Evolutionary conservation across 2,888 invertebrate species (phyloP), one percentile per base, ranked within the genome.

Genomic region (Eupithecia subfuscata): DNA sequence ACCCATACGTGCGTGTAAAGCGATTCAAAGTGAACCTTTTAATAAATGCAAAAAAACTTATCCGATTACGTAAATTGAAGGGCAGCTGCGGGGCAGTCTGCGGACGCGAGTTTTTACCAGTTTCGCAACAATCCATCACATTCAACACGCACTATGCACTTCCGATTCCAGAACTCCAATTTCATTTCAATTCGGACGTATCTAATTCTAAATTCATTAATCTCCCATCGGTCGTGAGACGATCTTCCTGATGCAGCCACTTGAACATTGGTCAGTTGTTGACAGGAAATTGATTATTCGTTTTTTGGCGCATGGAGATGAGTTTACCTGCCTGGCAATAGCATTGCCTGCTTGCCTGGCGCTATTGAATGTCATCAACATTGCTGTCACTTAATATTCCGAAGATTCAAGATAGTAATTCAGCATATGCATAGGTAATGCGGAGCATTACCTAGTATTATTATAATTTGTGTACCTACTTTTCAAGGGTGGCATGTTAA

Each of bases 191-290:
- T 91, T 92, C 90, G 91, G 91, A 92, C 93, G 93, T 91, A 88
- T 90, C 93, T 92, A 94, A 95, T 94, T 91, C 87, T 87, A 88
- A 89, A 90, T 90, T 92, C 95, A 95, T 95, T 94, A 95, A 94
- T 95, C 94, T 94, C 90, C 77, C 81, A 77, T 82, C 84, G 82
- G 85, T 65, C 80, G 81, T 81, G 83, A 85, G 85, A 87, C 82
- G 87, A 87, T 87, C 60, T 60, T 5, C 84, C 87, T 82, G 80
- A 87, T 83, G 78, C 81, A 88, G 82, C 89, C 91, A 92, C 92
- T 93, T 93, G 91, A 91, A 88, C 86, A 90, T 45, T 94, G 94
- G 94, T 94, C 94, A 95, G 94, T 94, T 90, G 92, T 89, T 91
- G 93, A 93, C 94, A 94, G 94, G 94, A 95, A 92, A 94, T 93